Evolutionary conservation across 2,113 vertebrate species (phyloP), one percentile per base, ranked within the genome.

Genomic region (Silurus glanis): DNA sequence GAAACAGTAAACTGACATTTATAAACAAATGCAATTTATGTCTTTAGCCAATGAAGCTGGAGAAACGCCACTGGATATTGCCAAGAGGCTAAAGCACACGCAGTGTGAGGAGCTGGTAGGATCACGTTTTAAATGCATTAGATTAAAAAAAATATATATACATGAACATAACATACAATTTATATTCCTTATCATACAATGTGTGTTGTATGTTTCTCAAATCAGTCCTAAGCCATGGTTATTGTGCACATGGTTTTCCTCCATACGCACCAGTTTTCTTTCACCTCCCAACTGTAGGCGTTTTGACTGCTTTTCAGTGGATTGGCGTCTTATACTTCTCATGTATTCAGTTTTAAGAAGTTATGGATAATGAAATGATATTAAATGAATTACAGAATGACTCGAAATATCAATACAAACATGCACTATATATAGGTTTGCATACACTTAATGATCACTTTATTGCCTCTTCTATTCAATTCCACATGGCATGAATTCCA

Each of bases 71-170:
- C 92, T 98, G 92, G 98, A 99, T 90, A 94, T 99, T 23, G 96
- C 97, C 51, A 96, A 89, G 87, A 95, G 97, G n/a, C 95, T 98
- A 49, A 94, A 95, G 74, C 97, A 98, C 56, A 89, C 93, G 55
- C 95, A 95, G 92, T 99, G 98, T 74, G 97, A 98, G 89, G 98
- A 99, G 23, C 80, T 99, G 98, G 98, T 99, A 90, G 94, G 96
- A 80, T 61, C 56, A 45, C 13, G 55, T 75, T 82, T 45, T 80
- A 45, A 69, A 23, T 49, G 58, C 45, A 58, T 8, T n/a, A 28
- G 28, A 80, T 80, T 47, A 21, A 51, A 75, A 53, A 72, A 14
- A 16, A 76, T n/a, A n/a, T n/a, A 12, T 3, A 25, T 79, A 25
- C 25, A 78, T 75, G 10, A 51, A 10, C 19, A 13, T 10, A n/a